Base-by-base conservation (phyloP, 2,113 vertebrate species). In the Bettongia penicillata region DNA sequence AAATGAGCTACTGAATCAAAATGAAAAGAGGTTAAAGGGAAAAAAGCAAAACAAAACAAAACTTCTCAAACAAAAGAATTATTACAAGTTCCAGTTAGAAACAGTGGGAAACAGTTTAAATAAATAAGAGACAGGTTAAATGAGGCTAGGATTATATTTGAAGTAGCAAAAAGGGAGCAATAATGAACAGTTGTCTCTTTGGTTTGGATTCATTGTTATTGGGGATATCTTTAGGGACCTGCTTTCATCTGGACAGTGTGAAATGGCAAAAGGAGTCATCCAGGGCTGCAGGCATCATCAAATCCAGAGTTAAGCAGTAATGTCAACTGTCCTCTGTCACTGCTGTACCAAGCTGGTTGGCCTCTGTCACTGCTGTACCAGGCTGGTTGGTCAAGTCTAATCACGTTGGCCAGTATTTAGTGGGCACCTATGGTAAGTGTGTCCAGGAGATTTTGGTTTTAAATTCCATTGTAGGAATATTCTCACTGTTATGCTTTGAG, bases 61-160 rank as follows among this genome's bases (percentile, higher is more conserved):
- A 28, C 55, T n/a, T 77, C 61, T 77, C 14, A 77, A 84, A 8
- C 47, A 53, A 89, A 91, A 31, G 50, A n/a, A 93, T 61, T 93
- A 94, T 25, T 91, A 6, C 89, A 90, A 50, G 9, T 95, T 94
- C 23, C 52, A 90, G 22, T 93, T 16, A 93, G 57, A 48, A 48
- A 48, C 49, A 93, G 10, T 53, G 22, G 28, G 77, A 95, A 47
- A 47, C 48, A 93, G 31, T 6, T 25, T 48, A 93, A 53, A 16
- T 94, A 14, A 93, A 5, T 22, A n/a, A 48, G 50, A 93, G 95
- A 51, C 8, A 93, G 8, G 26, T 92, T 93, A 93, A 91, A 97
- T 49, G 48, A 91, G 92, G 84, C 89, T n/a, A 16, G 7, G 28
- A 22, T 94, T 91, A 50, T 94, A n/a, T 53, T 91, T 37, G 11